These are phyloP conservation scores for Portunus trituberculatus DNA, from an alignment of 1,140 invertebrate genomes.

Conservation along the genomic window DNA sequence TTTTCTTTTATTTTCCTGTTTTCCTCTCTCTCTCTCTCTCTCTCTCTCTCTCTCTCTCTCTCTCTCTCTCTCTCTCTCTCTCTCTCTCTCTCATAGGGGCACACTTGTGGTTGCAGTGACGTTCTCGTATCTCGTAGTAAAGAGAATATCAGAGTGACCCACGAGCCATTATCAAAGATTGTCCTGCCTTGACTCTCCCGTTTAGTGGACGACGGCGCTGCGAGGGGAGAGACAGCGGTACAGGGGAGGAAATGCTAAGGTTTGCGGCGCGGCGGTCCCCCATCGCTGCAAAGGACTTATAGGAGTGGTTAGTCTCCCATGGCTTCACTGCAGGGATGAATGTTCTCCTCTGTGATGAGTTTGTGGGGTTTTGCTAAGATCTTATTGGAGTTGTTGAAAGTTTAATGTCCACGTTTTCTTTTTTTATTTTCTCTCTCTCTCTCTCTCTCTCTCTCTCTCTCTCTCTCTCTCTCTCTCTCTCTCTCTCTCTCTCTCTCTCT, in stretches of 20 bases:
- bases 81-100: neutral
- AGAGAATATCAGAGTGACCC: neutral
- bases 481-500: too few relatives aligned
- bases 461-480: too few relatives aligned
- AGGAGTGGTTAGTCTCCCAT: too few relatives aligned
- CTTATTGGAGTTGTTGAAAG: too few relatives aligned
- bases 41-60: neutral
- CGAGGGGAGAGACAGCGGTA: neutral
- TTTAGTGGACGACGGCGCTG: neutral
- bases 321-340: too few relatives aligned
- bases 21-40: neutral
- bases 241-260: neutral
- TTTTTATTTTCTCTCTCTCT: too few relatives aligned
- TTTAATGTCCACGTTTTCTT: too few relatives aligned
- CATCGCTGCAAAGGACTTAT: too few relatives aligned
- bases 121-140: neutral
- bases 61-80: constrained; percentile 8
- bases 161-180: constrained; percentile 33
- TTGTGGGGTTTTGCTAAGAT: too few relatives aligned
- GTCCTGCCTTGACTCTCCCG: constrained; percentile 5
- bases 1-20: too few relatives aligned
- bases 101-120: neutral
- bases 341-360: too few relatives aligned
- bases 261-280: neutral
- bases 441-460: too few relatives aligned